Base-by-base conservation (phyloP, 2,797 vertebrate species). In the Melanotaenia pygmaea region DNA sequence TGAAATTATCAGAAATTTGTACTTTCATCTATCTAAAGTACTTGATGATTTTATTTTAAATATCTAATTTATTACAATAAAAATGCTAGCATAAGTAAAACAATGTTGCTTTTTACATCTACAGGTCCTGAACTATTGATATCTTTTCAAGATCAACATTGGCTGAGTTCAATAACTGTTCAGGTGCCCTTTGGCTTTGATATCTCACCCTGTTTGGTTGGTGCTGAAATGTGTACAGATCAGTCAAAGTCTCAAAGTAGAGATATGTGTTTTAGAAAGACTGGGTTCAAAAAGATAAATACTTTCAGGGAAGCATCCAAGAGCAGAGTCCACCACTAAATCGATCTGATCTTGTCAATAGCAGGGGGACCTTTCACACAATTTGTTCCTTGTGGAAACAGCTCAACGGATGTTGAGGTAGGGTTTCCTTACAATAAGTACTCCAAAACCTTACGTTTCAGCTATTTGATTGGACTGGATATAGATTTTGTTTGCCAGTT, bases 201-300 rank as follows among this genome's bases (percentile, higher is more conserved):
- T 67, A 75, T 45, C 34, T 78, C 56, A 47, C 63, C 53, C 76
- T 61, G 67, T 53, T 70, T 73, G 24, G 68, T 47, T 34, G 76
- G 8, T 24, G 24, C 71, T 84, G 80, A 86, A 86, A 80, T 81
- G 87, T 80, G 32, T 70, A 78, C 81, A 88, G 74, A 64, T 24
- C 79, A 90, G 84, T 83, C 90, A 90, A 90, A 89, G 89, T 89
- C 85, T 89, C 67, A 75, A 67, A 59, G 70, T n/a, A 82, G 70
- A 85, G 87, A 87, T 84, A 86, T 22, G 54, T 50, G 12, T 70
- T 86, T 86, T 58, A 72, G 60, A 61, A 76, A 80, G 70, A 76
- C 37, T 11, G 40, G 20, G 58, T 74, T 64, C 74, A 80, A 64
- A 70, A 30, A 84, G 82, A 91, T 79, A 85, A 88, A 84, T 59